Percentiles rank a stretch among this genome's conserved stretches.
Evolutionary conservation across 2,113 vertebrate species (phyloP).

Genomic region (Microcebus griseorufus): DNA sequence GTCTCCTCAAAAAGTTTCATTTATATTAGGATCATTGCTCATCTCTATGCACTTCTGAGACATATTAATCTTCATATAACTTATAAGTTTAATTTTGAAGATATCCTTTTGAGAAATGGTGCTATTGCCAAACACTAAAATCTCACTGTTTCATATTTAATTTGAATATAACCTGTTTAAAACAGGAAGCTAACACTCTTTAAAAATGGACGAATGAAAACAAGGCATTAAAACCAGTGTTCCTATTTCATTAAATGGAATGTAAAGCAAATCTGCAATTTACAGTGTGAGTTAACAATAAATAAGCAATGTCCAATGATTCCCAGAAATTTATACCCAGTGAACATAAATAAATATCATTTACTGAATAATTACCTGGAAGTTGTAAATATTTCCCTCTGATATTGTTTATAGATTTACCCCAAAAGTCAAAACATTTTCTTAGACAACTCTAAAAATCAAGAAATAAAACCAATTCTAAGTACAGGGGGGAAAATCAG

Average conservation of each 20-base stretch:
- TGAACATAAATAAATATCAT: constrained; percentile 34
- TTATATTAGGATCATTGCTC: neutral
- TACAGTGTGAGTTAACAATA: constrained; percentile 34
- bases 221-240: constrained; percentile 3
- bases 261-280: neutral
- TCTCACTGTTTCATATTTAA: constrained; percentile 40
- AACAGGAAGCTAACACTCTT: neutral
- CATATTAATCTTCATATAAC: constrained; percentile 23
- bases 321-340: constrained; percentile 36
- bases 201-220: constrained; percentile 50
- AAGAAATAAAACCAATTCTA: neutral
- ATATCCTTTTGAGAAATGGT: constrained; percentile 53
- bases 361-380: constrained; percentile 22
- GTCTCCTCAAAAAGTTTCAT: constrained; percentile 3
- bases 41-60: neutral
- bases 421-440: neutral
- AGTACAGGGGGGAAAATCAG: neutral
- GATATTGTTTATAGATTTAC: constrained; percentile 18
- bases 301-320: neutral
- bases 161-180: constrained; percentile 5
- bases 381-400: constrained; percentile 15
- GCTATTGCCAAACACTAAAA: constrained; percentile 22
- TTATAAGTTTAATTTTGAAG: constrained; percentile 56
- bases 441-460: neutral
- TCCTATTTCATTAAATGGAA: constrained; percentile 19